A percentile compares a stretch with the other conserved stretches of the same genome.
Conservation (phyloP, 2,888 invertebrate species). For the Pogonocherus hispidulus region DNA sequence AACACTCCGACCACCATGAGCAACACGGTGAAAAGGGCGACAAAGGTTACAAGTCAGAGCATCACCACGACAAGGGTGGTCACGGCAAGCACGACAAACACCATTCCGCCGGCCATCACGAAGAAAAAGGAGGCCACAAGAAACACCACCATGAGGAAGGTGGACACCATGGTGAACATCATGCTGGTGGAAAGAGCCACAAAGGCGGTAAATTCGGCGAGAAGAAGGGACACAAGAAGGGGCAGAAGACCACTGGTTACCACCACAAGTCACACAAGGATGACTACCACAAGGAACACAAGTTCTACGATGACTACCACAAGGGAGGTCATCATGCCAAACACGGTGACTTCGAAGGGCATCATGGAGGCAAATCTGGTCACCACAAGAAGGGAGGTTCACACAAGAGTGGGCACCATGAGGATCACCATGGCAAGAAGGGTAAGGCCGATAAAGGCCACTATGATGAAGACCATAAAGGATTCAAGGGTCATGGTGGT, state of each 20-base stretch:
- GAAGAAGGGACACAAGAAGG: constrained; percentile 88
- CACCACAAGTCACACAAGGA: constrained; percentile 91
- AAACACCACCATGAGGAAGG: constrained; percentile 85
- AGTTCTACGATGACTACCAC: constrained; percentile 90
- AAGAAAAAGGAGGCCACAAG: constrained; percentile 84
- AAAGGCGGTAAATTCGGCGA: constrained; percentile 86
- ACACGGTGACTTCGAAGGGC: constrained; percentile 83
- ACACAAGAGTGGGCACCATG: constrained; percentile 83
- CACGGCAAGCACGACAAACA: constrained; percentile 83
- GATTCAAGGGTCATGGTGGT: constrained; percentile 84
- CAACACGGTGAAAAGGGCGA: constrained; percentile 83
- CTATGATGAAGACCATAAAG: constrained; percentile 86
- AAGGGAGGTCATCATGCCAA: constrained; percentile 88
- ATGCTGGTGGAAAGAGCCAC: constrained; percentile 83
- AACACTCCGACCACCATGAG: constrained; percentile 78
- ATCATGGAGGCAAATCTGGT: constrained; percentile 83
- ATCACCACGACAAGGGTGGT: constrained; percentile 85
- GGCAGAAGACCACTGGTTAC: constrained; percentile 86
- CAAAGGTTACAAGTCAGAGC: constrained; percentile 81
- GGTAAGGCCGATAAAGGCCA: constrained; percentile 87
- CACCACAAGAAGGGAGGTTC: constrained; percentile 87
- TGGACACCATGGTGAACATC: constrained; percentile 82
- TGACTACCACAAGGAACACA: constrained; percentile 88
- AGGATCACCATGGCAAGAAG: constrained; percentile 85
- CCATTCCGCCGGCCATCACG: constrained; percentile 83